Base-by-base conservation (phyloP, 2,888 invertebrate genomes). In the Steinernema carpocapsae region DNA sequence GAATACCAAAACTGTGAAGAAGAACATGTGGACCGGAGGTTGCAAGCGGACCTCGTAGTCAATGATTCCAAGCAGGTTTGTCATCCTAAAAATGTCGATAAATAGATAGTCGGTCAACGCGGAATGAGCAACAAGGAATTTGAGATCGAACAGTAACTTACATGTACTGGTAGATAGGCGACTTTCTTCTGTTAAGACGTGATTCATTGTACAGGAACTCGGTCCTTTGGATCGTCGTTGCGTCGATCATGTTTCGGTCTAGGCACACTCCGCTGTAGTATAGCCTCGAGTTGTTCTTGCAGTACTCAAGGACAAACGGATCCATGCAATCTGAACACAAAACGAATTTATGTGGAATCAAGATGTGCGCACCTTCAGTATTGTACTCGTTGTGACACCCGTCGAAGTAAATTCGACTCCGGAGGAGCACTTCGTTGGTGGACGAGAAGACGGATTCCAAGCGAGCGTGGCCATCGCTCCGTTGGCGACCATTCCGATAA, bases 101-200 rank as follows among this genome's bases (percentile, higher is more conserved):
- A 17, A 4, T 17, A 17, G n/a, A 48, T 48, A 43, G 7, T 43
- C 43, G n/a, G 48, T n/a, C n/a, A n/a, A n/a, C n/a, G n/a, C n/a
- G n/a, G 14, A 43, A 43, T 43, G 43, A n/a, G n/a, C n/a, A n/a
- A n/a, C 7, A 43, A 43, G 43, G 43, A 43, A 43, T 43, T 43
- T 14, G 14, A 14, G 14, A 43, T 7, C 43, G 22, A 22, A 22
- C 7, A 12, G 26, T 12, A 7, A 7, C 56, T 56, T 56, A 56
- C 56, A 56, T 24, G 56, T 56, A 56, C 56, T 56, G 56, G 17
- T 56, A 24, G n/a, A 56, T 56, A 10, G 56, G 56, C 22, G 56
- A 56, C 26, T 56, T 56, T 19, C 17, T 6, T 10, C 56, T 22
- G 26, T 24, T 56, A 6, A 26, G 26, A 22, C 14, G 26, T 56